A percentile compares a stretch with the other conserved stretches of the same genome.
Evolutionary conservation across 1,140 invertebrate species (phyloP).

Genomic region (Drosophila ironensis): DNA sequence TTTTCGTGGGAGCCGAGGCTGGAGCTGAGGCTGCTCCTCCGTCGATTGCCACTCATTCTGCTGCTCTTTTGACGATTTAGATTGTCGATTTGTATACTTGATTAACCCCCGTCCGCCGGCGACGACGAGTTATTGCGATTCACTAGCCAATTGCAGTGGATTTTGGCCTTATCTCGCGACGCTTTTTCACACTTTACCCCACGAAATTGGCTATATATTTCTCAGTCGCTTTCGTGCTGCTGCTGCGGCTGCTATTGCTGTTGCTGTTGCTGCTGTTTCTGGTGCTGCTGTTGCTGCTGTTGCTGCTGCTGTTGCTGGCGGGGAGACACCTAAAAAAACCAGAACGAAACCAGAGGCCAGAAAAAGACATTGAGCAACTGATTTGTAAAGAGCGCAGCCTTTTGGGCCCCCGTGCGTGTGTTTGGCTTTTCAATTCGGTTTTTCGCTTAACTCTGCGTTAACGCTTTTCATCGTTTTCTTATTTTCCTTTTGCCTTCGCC

Average conservation of each 20-base stretch:
- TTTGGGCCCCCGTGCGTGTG: slow-evolving; percentile 8
- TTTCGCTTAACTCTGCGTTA: too few species aligned
- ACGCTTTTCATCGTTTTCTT: too few species aligned
- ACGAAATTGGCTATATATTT: slow-evolving; percentile 19
- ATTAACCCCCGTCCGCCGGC: slow-evolving; percentile 8
- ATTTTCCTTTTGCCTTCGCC: too few species aligned
- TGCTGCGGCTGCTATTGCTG: too few species aligned
- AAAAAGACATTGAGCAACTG: slow-evolving; percentile 40
- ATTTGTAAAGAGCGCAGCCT: slow-evolving; percentile 39
- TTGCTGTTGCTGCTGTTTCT: too few species aligned
- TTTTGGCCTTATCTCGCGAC: slow-evolving; percentile 7
- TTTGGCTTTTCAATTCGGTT: too few species aligned
- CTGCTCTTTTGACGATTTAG: slow-evolving; percentile 12
- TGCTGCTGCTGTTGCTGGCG: too few species aligned
- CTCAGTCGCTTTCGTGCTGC: slow-evolving; percentile 60
- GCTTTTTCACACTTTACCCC: slow-evolving; percentile 44
- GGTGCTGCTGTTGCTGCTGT: too few species aligned
- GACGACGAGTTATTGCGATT: too few species aligned
- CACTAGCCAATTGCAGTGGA: slow-evolving; percentile 1
- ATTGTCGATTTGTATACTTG: slow-evolving; percentile 24
- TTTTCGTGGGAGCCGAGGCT: slow-evolving; percentile 7
- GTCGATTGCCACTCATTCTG: slow-evolving; percentile 61
- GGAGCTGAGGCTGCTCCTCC: slow-evolving; percentile 26
- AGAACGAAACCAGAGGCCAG: slow-evolving; percentile 42
- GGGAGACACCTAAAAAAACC: slow-evolving; percentile 54